phyloP scores from a whole-genome alignment of 2,113 vertebrate genomes.

The Hepsetus odoe region DNA sequence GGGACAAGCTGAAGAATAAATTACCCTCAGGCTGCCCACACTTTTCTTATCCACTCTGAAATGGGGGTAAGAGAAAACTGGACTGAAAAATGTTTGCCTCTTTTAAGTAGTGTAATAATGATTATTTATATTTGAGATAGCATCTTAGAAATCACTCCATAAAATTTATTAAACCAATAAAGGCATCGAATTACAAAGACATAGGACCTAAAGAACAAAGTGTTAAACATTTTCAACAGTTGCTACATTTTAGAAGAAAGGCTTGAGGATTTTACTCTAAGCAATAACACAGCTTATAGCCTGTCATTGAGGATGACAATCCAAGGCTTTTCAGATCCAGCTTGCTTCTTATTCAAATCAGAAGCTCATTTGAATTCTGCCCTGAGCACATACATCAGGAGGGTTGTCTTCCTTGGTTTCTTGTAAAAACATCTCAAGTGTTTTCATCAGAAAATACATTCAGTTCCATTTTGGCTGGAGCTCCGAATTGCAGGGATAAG shows the following conservation, averaged over 20 bases:
- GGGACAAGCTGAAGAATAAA: too few relatives aligned
- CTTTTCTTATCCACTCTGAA: too few relatives aligned
- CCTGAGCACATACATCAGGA: slow-evolving; percentile 18
- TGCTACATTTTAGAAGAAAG: not conserved
- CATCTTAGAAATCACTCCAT: not conserved
- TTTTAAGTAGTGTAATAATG: not conserved
- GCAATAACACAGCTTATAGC: slow-evolving; percentile 9
- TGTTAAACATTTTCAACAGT: slow-evolving; percentile 2
- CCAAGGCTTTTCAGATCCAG: slow-evolving; percentile 27
- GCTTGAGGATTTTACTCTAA: slow-evolving; percentile 12
- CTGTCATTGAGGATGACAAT: slow-evolving; percentile 32
- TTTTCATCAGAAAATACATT: not conserved
- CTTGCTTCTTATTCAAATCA: slow-evolving; percentile 38
- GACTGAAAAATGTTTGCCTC: not conserved
- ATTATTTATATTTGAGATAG: not conserved
- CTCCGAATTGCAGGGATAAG: not conserved
- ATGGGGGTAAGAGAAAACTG: too few relatives aligned
- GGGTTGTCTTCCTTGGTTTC: slow-evolving; percentile 11
- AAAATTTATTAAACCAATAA: not conserved
- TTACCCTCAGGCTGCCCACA: too few relatives aligned
- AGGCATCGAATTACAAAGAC: not conserved
- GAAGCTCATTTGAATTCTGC: slow-evolving; percentile 38
- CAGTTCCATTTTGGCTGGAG: slow-evolving; percentile 1
- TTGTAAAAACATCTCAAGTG: slow-evolving; percentile 7
- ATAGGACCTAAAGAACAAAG: not conserved